These are phyloP conservation scores for Ophion ellenae DNA, from an alignment of 2,888 invertebrate genomes.

Conservation along the genomic window DNA sequence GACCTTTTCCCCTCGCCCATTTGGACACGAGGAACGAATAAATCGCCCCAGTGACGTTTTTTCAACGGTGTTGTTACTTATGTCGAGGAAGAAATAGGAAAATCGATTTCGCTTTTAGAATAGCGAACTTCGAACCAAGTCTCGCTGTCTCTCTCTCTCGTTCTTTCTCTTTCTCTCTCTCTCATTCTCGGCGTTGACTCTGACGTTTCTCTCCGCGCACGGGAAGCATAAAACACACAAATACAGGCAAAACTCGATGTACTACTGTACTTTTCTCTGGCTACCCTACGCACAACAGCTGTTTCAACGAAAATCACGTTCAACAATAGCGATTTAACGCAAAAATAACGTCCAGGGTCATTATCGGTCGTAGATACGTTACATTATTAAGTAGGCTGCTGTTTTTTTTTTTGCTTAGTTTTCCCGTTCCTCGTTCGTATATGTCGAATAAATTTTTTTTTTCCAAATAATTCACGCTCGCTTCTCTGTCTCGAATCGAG, in stretches of 20 bases:
- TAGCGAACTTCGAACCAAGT: conserved; percentile 17
- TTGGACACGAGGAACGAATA: conserved; percentile 15
- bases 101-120: conserved; percentile 2
- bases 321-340: conserved; percentile 51
- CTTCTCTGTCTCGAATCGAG: not conserved
- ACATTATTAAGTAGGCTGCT: conserved; percentile 28
- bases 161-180: conserved; percentile 14
- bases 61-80: conserved; percentile 10
- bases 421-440: not conserved
- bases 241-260: conserved; percentile 33
- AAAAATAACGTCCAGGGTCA: conserved; percentile 40
- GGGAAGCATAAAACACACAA: conserved; percentile 42
- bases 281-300: conserved; percentile 68
- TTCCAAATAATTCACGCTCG: not conserved
- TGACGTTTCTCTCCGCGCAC: conserved; percentile 64
- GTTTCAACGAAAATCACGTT: conserved; percentile 64
- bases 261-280: conserved; percentile 52
- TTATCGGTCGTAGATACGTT: conserved; percentile 24
- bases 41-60: not conserved
- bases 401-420: conserved; percentile 8
- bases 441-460: conserved; percentile 10
- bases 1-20: conserved; percentile 15
- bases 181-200: conserved; percentile 47
- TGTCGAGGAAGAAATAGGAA: not conserved
- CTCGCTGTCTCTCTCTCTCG: conserved; percentile 1